phyloP scores from a whole-genome alignment of 1,140 invertebrate species.

The Metaphire vulgaris region DNA sequence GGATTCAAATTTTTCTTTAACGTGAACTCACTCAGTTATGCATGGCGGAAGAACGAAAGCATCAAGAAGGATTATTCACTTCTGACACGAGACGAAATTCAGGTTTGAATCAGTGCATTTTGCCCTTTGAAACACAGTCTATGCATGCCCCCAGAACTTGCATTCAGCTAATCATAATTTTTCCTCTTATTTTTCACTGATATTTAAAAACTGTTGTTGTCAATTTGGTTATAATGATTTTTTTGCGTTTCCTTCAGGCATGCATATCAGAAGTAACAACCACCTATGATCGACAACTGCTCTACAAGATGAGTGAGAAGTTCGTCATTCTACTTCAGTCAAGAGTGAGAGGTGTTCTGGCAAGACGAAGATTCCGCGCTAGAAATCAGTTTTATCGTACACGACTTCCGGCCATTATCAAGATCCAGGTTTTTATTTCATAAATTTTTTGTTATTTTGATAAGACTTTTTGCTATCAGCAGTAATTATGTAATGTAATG shows the following conservation, averaged over 20 bases:
- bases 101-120: slow-evolving; percentile 39
- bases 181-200: not conserved
- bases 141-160: no score
- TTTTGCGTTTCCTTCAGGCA: slow-evolving; percentile 32
- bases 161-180: no score
- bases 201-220: not conserved
- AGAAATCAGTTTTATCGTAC: slow-evolving; percentile 54
- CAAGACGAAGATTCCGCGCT: slow-evolving; percentile 55
- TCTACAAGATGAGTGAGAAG: slow-evolving; percentile 48
- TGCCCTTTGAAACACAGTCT: no score
- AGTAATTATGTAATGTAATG: slow-evolving; percentile 2
- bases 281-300: slow-evolving; percentile 42
- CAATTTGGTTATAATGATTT: not conserved
- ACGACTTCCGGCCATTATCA: slow-evolving; percentile 56
- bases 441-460: slow-evolving; percentile 11
- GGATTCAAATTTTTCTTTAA: slow-evolving; percentile 51
- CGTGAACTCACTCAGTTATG: slow-evolving; percentile 37
- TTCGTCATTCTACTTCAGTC: slow-evolving; percentile 59
- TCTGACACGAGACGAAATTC: slow-evolving; percentile 49
- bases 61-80: slow-evolving; percentile 45
- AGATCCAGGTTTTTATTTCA: slow-evolving; percentile 54
- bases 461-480: slow-evolving; percentile 7
- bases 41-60: slow-evolving; percentile 41
- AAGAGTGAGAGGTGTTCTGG: slow-evolving; percentile 59
- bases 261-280: slow-evolving; percentile 47